Conservation (phyloP, 2,888 invertebrate species). For the Pecten maximus region DNA sequence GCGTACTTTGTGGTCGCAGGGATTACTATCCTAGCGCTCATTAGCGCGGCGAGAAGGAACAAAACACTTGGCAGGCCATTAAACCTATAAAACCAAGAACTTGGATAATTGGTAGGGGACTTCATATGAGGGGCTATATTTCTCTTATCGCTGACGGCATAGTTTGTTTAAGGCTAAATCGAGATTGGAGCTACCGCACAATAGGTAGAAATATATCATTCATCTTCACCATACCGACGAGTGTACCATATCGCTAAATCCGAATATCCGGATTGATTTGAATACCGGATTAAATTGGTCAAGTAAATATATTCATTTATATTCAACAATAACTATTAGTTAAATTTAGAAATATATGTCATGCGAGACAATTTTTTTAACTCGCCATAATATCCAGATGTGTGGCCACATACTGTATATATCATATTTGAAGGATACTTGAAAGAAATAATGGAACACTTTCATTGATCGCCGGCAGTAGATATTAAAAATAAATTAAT, state of each 20-base stretch:
- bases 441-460: too few species aligned
- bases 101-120: neutral
- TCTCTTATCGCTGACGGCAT: neutral
- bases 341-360: too few species aligned
- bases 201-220: neutral
- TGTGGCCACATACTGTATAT: too few species aligned
- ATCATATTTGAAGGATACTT: too few species aligned
- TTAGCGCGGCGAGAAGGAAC: neutral
- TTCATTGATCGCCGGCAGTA: too few species aligned
- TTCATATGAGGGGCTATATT: neutral
- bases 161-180: neutral
- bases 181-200: neutral
- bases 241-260: neutral
- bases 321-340: too few species aligned
- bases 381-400: too few species aligned
- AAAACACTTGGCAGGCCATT: conserved; percentile 9
- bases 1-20: conserved; percentile 18
- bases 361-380: too few species aligned
- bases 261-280: neutral
- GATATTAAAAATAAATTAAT: too few species aligned
- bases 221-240: neutral
- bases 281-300: neutral
- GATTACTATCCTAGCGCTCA: neutral
- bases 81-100: conserved; percentile 19
- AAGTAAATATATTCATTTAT: too few species aligned